Evolutionary conservation across 2,888 invertebrate genomes (phyloP), one percentile per base, ranked within the genome.

Genomic region (Altica lythri): DNA sequence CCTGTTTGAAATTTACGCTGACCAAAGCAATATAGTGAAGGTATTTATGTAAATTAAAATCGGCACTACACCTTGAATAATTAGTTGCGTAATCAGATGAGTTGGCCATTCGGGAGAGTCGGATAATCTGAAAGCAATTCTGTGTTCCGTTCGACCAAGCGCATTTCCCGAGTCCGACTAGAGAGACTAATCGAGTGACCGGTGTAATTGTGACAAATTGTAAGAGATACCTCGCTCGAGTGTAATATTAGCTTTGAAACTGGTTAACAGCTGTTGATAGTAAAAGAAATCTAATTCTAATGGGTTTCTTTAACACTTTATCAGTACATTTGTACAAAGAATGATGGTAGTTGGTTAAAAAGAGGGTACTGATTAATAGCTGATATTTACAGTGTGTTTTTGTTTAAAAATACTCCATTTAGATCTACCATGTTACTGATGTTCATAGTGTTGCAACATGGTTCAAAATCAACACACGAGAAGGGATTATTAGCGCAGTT

Each of bases 121-220:
- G 57, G 52, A 63, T 60, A 61, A 61, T 63, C 61, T 66, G 50
- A 66, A 64, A 66, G 66, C 66, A 59, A 60, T 66, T 62, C 61
- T 51, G 50, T 66, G 64, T 64, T 57, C 47, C 30, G 40, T 48
- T 49, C 55, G 32, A 43, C 46, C 44, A 49, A 55, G 48, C 40
- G 27, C 43, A 48, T 58, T 57, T 55, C 30, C 59, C 40, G 9
- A 29, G 59, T 51, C 48, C 52, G 25, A 59, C n/a, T 13, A 4
- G n/a, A 9, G 48, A 10, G n/a, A 29, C 38, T 19, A 27, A 14
- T 35, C 27, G 22, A 46, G 9, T 22, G 19, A 19, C 45, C 34
- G 14, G 9, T 19, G 4, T 46, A 25, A 46, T 25, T 27, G 25
- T 35, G 25, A 27, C 22, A 35, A 46, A 46, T 30, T 14, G 30